phyloP scores from a whole-genome alignment of 2,113 vertebrate genomes.

The Gasterosteus nipponicus region DNA sequence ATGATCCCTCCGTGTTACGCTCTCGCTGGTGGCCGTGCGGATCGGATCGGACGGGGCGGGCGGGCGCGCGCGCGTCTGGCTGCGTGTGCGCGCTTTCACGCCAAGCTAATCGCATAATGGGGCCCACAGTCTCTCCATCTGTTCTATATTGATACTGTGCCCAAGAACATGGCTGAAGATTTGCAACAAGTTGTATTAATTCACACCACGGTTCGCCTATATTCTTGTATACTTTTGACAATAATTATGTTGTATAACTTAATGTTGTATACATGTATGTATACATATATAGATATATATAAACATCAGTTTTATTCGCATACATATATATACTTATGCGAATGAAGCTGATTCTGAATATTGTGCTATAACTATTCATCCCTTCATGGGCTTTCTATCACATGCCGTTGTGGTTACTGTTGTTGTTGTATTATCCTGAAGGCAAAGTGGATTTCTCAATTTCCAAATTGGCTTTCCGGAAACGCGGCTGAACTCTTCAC shows the following conservation, averaged over 20 bases:
- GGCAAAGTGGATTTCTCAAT: background rate
- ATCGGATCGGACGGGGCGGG: slow-evolving; percentile 46
- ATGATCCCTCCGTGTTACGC: slow-evolving; percentile 47
- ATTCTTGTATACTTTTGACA: too few species aligned
- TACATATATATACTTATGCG: too few species aligned
- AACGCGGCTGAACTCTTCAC: background rate
- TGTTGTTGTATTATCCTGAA: background rate
- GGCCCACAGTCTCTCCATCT: too few species aligned
- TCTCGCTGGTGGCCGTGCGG: slow-evolving; percentile 45
- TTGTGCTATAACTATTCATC: too few species aligned
- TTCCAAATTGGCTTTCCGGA: background rate
- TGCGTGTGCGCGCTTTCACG: background rate
- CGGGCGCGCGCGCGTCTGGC: background rate
- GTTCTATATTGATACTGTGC: too few species aligned
- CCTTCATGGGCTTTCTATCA: too few species aligned
- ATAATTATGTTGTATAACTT: too few species aligned
- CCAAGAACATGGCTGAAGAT: background rate
- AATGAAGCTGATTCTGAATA: too few species aligned
- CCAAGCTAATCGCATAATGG: too few species aligned
- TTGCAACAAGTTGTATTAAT: background rate
- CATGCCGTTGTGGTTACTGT: background rate
- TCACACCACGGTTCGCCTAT: background rate
- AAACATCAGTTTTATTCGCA: too few species aligned
- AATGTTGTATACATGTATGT: too few species aligned
- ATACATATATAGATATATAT: too few species aligned